Conservation (phyloP, 2,113 vertebrate species). For the Coracopsis vasa region DNA sequence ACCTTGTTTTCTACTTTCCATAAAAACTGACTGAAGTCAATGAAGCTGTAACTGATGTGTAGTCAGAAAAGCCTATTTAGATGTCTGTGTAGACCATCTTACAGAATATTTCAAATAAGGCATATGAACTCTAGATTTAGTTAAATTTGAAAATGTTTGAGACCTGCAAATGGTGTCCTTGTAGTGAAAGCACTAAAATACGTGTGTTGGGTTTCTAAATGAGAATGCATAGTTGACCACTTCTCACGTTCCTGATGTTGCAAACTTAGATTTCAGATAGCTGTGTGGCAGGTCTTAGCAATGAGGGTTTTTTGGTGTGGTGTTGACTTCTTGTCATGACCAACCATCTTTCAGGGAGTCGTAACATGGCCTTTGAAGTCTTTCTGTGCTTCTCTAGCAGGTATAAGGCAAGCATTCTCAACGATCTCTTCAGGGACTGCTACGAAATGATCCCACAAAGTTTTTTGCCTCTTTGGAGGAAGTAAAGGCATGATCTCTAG, state of each 20-base stretch:
- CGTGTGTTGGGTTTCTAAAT: background rate
- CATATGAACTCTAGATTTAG: background rate
- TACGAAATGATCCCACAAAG: background rate
- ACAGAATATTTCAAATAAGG: background rate
- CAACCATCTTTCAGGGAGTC: background rate
- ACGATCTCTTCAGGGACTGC: background rate
- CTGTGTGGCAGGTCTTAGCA: background rate
- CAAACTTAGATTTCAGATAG: background rate
- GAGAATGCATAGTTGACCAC: background rate
- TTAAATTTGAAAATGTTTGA: background rate
- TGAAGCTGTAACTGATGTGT: background rate
- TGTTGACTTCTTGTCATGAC: background rate
- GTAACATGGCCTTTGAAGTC: background rate
- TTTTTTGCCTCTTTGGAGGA: background rate
- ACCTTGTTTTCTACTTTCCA: background rate
- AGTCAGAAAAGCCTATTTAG: background rate
- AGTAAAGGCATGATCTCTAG: background rate
- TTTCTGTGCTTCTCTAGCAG: background rate
- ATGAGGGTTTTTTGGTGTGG: background rate
- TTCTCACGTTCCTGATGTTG: background rate
- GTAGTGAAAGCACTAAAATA: background rate
- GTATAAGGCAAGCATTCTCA: background rate
- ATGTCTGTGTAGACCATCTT: background rate
- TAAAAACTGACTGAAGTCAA: background rate
- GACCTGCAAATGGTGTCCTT: background rate